Evolutionary conservation across 2,113 vertebrate genomes (phyloP).

Genomic region (Percopsis transmontana): DNA sequence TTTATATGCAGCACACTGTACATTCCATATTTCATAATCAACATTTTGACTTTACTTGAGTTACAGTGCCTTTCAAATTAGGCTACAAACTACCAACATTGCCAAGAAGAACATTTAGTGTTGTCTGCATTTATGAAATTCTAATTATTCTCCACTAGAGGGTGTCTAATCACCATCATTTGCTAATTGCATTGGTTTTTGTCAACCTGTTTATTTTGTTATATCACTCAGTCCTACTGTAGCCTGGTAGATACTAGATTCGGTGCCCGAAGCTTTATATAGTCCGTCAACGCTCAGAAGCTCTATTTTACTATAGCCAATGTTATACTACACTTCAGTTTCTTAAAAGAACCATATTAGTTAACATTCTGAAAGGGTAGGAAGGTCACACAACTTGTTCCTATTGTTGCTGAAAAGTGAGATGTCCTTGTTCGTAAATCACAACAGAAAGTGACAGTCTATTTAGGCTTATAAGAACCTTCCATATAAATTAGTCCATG

Average conservation of each 20-base stretch:
- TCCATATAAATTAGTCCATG: conserved; percentile 67
- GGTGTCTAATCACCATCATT: conserved; percentile 64
- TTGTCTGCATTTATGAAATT: conserved; percentile 26
- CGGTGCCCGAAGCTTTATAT: too few species aligned
- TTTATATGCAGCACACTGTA: conserved; percentile 26
- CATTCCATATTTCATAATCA: neutral
- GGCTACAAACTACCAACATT: too few species aligned
- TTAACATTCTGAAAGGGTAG: neutral
- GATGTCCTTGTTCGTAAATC: conserved; percentile 11
- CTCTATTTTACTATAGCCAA: too few species aligned
- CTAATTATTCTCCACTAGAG: conserved; percentile 68
- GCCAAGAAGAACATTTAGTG: too few species aligned
- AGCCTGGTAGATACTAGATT: too few species aligned
- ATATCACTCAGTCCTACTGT: neutral
- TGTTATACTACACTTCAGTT: too few species aligned
- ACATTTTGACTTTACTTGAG: neutral
- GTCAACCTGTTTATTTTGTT: neutral
- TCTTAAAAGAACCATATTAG: neutral
- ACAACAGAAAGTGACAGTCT: conserved; percentile 43
- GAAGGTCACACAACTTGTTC: neutral
- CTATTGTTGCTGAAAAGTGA: conserved; percentile 12
- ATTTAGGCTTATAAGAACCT: conserved; percentile 55
- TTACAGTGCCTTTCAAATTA: too few species aligned
- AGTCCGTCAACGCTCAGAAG: too few species aligned
- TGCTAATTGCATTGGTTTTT: too few species aligned